Base-by-base conservation (phyloP, 1,140 invertebrate genomes). In the Drosophila orosa region DNA sequence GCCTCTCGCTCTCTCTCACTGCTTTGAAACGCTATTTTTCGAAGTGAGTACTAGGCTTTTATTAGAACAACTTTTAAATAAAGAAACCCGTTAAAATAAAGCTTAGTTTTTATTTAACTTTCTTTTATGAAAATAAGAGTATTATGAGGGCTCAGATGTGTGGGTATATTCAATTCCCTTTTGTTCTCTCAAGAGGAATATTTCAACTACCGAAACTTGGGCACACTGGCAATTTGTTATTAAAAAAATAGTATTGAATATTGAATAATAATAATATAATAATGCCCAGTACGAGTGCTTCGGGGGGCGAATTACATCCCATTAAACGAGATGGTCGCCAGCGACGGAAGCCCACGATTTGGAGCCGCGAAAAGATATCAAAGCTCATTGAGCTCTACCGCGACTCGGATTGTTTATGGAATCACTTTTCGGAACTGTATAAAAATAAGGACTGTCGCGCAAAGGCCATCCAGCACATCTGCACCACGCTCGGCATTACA, bases 351-450 rank as follows among this genome's bases (percentile, higher is more conserved):
- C 60, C 59, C 7, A 79, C 76, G 1, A 80, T 90, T 40, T 92
- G 91, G 91, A 84, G 87, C 27, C 42, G 80, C 3, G 84, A 92
- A 33, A 91, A 92, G 47, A 91, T 90, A 33, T 59, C 61, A 13
- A 82, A 84, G 27, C 61, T 92, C 3, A 92, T 92, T n/a, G 74
- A 91, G 22, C 65, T 91, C 0, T 92, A 92, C 25, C 71, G 78
- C 9, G 57, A 57, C 0, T 80, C 91, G 13, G 91, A 92, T 48
- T 92, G 91, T 24, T 62, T 92, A 13, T 92, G 91, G 91, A 92
- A 92, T 57, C 69, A 81, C 40, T 85, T 81, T 17, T 81, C 74
- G 12, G 79, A 82, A 24, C n/a, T 68, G 15, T 92, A 92, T 17
- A 92, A 92, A 57, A 81, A 78, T 17, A 90, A 91, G 37, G 78